phyloP scores from a whole-genome alignment of 2,113 vertebrate genomes.

The Condylura cristata region DNA sequence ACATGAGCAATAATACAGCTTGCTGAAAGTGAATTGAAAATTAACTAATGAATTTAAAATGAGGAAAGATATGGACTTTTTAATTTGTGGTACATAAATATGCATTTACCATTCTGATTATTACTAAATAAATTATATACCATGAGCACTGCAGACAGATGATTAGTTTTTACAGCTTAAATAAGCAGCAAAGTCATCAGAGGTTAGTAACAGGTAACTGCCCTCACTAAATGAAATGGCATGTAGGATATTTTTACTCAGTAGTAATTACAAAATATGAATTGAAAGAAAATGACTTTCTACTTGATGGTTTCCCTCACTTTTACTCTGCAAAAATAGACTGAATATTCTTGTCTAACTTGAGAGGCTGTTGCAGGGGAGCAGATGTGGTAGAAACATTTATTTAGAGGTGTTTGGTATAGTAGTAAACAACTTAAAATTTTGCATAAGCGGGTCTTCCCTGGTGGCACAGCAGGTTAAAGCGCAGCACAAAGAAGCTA shows the following conservation, averaged over 20 bases:
- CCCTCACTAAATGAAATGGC: not conserved
- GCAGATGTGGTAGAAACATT: not conserved
- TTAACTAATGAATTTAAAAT: not conserved
- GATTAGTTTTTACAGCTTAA: not conserved
- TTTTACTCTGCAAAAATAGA: not conserved
- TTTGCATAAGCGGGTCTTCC: too few species aligned
- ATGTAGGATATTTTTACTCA: not conserved
- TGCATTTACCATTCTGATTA: not conserved
- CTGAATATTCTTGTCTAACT: not conserved
- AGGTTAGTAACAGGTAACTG: not conserved
- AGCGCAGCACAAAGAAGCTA: too few species aligned
- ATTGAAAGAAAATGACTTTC: not conserved
- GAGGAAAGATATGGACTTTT: not conserved
- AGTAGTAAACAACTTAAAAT: not conserved
- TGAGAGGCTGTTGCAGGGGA: not conserved
- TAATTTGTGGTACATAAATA: not conserved
- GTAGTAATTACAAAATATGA: conserved; percentile 7
- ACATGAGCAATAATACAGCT: not conserved
- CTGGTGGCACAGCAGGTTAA: too few species aligned
- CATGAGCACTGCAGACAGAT: not conserved
- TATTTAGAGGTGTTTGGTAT: not conserved
- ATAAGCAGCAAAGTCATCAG: not conserved
- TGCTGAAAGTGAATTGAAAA: not conserved
- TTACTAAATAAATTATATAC: not conserved
- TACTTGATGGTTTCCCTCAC: not conserved